Evolutionary conservation across 2,888 invertebrate genomes (phyloP), one percentile per base, ranked within the genome.

Genomic region (Teinopalpus imperialis): DNA sequence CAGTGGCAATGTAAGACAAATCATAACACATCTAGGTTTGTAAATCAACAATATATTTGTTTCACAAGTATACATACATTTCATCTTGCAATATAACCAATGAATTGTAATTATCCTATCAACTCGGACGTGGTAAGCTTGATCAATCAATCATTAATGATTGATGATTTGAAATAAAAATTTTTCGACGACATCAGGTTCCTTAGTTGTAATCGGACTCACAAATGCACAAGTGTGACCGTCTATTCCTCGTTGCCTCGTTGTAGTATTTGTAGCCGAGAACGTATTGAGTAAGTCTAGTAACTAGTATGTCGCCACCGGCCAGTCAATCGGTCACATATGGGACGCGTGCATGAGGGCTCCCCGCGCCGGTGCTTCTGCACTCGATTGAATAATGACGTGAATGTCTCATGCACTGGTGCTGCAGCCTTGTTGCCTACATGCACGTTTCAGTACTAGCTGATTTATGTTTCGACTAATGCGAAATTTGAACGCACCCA

Each of bases 301-400:
- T n/a, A n/a, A n/a, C 2, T 14, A 48, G 36, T 37, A 30, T 36
- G 48, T 35, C 34, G 35, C 30, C 27, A 30, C 18, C 35, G 39
- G 36, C 32, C 52, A 53, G 53, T 52, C 49, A 50, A 57, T 54
- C 61, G 66, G 66, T 75, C 80, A 81, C 75, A 69, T 72, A 66
- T 61, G 54, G 57, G 59, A 58, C 73, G 76, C 80, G 79, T 81
- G 81, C 68, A 54, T 23, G 37, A 26, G 46, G 48, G 45, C 50
- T 48, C 50, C 53, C 46, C 51, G 56, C 31, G 56, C 62, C 70
- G 57, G 82, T 82, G 69, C 81, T 71, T 60, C 66, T 65, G 77
- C 75, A 85, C 86, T 81, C 69, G 71, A 83, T 83, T 85, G 78
- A 60, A 82, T 82, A 80, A 86, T 86, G 72, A 80, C 76, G 69